phyloP scores from a whole-genome alignment of 2,797 vertebrate species.

The Hemitrygon akajei region DNA sequence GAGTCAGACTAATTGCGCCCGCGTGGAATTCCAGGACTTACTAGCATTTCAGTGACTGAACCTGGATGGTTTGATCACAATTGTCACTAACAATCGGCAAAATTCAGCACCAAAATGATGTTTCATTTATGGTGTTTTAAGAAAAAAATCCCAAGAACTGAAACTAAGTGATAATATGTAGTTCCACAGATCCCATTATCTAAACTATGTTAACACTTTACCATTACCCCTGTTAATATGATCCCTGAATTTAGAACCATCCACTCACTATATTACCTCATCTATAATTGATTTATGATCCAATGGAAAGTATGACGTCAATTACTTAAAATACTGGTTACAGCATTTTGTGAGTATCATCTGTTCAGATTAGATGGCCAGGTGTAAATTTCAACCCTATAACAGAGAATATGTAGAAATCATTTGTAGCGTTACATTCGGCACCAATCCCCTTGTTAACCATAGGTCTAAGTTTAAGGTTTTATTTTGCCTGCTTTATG shows the following conservation, averaged over 20 bases:
- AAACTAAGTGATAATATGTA: not conserved
- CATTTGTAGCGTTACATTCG: not conserved
- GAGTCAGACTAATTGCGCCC: too few relatives aligned
- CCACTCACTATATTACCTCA: not conserved
- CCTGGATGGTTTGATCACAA: too few relatives aligned
- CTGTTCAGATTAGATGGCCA: not conserved
- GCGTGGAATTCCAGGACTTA: too few relatives aligned
- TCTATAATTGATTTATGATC: not conserved
- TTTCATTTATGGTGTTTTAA: not conserved
- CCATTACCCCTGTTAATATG: not conserved
- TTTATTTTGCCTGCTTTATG: not conserved
- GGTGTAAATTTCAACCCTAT: not conserved
- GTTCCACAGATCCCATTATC: not conserved
- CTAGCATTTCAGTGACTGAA: too few relatives aligned
- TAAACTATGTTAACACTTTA: not conserved
- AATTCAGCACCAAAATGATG: not conserved
- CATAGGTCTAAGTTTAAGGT: not conserved
- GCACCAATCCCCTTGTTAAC: not conserved
- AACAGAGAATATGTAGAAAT: not conserved
- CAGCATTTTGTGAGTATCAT: not conserved
- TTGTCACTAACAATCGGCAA: too few relatives aligned
- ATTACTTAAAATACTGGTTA: not conserved
- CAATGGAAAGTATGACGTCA: slow-evolving; percentile 12
- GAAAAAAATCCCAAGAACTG: not conserved
- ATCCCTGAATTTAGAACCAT: not conserved